These are phyloP conservation scores for Symphodus melops DNA, from an alignment of 2,113 vertebrate genomes.

Conservation along the genomic window DNA sequence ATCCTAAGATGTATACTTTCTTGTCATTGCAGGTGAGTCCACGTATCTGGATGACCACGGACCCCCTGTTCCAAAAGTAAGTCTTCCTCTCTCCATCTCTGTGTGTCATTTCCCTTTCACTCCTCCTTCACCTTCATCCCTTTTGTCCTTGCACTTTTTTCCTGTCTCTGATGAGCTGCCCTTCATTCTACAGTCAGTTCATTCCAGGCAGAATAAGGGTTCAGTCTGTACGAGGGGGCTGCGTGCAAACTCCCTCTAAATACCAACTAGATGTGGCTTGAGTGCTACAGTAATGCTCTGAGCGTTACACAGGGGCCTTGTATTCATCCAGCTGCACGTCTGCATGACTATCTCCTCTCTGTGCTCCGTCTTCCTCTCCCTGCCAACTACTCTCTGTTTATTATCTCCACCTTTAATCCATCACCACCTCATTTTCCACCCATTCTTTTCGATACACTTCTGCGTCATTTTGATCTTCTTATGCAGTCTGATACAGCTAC, in stretches of 20 bases:
- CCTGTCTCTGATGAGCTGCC: constrained; percentile 38
- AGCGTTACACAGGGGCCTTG: constrained; percentile 72
- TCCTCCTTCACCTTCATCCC: neutral
- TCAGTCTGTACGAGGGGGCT: constrained; percentile 61
- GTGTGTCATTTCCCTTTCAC: neutral
- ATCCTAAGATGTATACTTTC: constrained; percentile 9
- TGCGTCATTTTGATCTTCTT: neutral
- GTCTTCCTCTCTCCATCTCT: constrained; percentile 32
- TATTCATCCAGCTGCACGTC: constrained; percentile 76
- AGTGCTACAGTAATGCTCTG: constrained; percentile 70
- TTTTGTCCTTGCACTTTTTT: neutral
- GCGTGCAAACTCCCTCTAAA: constrained; percentile 59
- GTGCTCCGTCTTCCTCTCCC: constrained; percentile 41
- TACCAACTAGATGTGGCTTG: constrained; percentile 61
- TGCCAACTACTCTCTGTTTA: constrained; percentile 54
- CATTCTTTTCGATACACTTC: constrained; percentile 14
- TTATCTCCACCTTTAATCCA: constrained; percentile 42
- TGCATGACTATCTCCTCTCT: constrained; percentile 63
- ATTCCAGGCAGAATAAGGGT: constrained; percentile 57
- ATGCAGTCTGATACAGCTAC: neutral
- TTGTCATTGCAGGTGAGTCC: constrained; percentile 88
- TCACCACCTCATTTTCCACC: constrained; percentile 53
- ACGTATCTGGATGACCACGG: constrained; percentile 96
- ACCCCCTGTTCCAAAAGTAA: constrained; percentile 89
- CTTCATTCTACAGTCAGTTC: constrained; percentile 23